Conservation (phyloP, 1,140 invertebrate genomes). For the Musca vetustissima region DNA sequence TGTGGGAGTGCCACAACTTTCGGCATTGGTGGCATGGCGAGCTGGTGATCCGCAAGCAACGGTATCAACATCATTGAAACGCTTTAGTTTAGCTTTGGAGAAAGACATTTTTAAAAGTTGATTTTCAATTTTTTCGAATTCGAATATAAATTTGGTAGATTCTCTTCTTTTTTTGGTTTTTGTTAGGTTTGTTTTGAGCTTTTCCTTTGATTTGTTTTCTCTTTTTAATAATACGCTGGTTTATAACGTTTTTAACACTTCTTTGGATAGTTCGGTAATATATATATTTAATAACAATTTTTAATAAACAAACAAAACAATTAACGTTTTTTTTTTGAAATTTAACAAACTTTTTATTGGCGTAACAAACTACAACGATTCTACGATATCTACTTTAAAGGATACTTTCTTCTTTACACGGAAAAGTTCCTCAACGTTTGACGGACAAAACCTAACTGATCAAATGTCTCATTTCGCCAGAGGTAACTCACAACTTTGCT, state of each 20-base stretch:
- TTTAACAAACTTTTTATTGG: slow-evolving; percentile 13
- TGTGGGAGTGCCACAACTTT: slow-evolving; percentile 31
- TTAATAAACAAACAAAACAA: slow-evolving; percentile 19
- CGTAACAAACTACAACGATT: slow-evolving; percentile 14
- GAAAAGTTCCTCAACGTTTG: slow-evolving; percentile 47
- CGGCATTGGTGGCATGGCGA: slow-evolving; percentile 30
- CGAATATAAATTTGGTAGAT: too few species aligned
- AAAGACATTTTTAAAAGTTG: slow-evolving; percentile 40
- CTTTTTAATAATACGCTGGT: background rate
- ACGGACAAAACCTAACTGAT: slow-evolving; percentile 53
- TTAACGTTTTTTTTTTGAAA: slow-evolving; percentile 14
- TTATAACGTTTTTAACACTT: slow-evolving; percentile 8
- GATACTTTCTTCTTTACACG: slow-evolving; percentile 24
- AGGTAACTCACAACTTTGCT: slow-evolving; percentile 17
- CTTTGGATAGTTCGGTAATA: background rate
- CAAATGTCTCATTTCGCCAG: background rate
- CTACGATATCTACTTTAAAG: slow-evolving; percentile 19
- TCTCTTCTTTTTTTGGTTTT: slow-evolving; percentile 4
- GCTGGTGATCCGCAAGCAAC: slow-evolving; percentile 46
- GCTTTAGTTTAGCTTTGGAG: slow-evolving; percentile 54
- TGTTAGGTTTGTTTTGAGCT: background rate
- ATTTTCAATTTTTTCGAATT: slow-evolving; percentile 9
- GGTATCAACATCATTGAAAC: slow-evolving; percentile 53
- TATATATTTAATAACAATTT: slow-evolving; percentile 20
- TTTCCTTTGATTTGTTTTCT: slow-evolving; percentile 14